These are phyloP conservation scores for Eupeodes latifasciatus DNA, from an alignment of 2,888 invertebrate genomes.

Conservation along the genomic window DNA sequence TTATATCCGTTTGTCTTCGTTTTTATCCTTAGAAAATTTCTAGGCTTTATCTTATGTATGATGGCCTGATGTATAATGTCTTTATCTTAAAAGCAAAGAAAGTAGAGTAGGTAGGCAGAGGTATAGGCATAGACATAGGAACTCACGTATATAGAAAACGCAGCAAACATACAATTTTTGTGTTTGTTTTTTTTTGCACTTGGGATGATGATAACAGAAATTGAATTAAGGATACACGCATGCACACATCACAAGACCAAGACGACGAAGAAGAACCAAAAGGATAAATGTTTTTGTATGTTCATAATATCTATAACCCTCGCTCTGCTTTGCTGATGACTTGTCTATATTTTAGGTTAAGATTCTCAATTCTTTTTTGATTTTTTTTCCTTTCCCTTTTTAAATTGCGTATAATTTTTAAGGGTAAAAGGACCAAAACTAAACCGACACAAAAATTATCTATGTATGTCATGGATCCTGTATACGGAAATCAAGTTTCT, in stretches of 20 bases:
- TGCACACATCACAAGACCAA: conserved; percentile 2
- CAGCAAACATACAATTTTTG: conserved; percentile 26
- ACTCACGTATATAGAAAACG: conserved; percentile 2
- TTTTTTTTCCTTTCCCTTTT: conserved; percentile 22
- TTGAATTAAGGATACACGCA: conserved; percentile 71
- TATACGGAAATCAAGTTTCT: conserved; percentile 62
- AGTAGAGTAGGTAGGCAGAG: background rate
- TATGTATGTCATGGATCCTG: conserved; percentile 37
- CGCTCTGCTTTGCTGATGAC: conserved; percentile 9
- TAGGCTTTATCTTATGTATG: conserved; percentile 9
- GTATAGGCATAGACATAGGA: no score
- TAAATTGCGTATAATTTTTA: conserved; percentile 69
- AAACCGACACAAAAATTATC: conserved; percentile 33
- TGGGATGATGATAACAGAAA: conserved; percentile 69
- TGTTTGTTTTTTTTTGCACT: conserved; percentile 1
- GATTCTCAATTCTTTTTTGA: background rate
- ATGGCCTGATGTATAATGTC: conserved; percentile 52
- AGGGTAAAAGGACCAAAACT: conserved; percentile 60
- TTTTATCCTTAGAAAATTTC: background rate
- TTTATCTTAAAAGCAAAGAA: conserved; percentile 52
- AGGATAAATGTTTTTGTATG: background rate
- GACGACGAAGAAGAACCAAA: conserved; percentile 22
- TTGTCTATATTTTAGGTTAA: conserved; percentile 32
- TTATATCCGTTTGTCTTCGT: background rate
- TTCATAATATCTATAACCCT: background rate